Conservation (phyloP, 2,888 invertebrate genomes). For the Ectobius pallidus region DNA sequence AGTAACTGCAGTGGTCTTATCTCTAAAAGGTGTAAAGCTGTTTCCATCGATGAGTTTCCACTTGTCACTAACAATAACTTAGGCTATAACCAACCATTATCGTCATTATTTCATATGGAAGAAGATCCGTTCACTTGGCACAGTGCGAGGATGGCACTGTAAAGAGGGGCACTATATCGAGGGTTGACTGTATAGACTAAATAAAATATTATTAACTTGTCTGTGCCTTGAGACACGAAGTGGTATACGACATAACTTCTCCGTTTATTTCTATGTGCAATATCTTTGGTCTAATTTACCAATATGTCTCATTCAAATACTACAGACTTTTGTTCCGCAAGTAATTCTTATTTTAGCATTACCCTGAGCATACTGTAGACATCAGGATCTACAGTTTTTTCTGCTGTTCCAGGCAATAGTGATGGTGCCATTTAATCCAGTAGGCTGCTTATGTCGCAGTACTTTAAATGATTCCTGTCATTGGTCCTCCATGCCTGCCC, state of each 20-base stretch:
- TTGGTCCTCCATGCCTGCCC: slow-evolving; percentile 83
- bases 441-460: slow-evolving; percentile 97
- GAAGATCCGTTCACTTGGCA: too few species aligned
- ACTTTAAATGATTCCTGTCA: slow-evolving; percentile 95
- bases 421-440: slow-evolving; percentile 93
- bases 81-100: too few species aligned
- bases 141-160: too few species aligned
- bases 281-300: slow-evolving; percentile 74
- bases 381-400: slow-evolving; percentile 70
- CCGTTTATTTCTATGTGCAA: slow-evolving; percentile 90
- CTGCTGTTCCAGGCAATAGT: slow-evolving; percentile 84
- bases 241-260: slow-evolving; percentile 96
- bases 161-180: too few species aligned
- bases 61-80: too few species aligned
- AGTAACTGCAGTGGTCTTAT: too few species aligned
- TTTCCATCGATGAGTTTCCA: too few species aligned
- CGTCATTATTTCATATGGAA: too few species aligned
- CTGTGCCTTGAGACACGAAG: too few species aligned
- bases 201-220: too few species aligned
- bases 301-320: slow-evolving; percentile 63
- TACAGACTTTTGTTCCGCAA: slow-evolving; percentile 70
- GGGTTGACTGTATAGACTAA: too few species aligned
- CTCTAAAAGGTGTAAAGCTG: too few species aligned
- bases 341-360: slow-evolving; percentile 67
- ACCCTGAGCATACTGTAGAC: slow-evolving; percentile 68